Conservation (phyloP, 2,113 vertebrate genomes). For the Corydoras sp. region DNA sequence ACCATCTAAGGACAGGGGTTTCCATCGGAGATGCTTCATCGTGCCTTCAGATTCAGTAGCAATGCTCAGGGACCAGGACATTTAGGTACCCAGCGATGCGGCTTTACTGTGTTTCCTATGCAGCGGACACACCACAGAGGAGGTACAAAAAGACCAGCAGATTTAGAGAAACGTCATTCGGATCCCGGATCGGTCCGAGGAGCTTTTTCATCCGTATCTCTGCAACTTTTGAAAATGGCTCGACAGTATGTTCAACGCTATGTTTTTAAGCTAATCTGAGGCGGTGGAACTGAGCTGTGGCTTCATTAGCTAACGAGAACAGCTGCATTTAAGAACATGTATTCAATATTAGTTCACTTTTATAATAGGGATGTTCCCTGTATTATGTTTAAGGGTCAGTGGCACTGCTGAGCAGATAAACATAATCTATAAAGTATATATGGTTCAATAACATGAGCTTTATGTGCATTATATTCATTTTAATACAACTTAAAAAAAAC, state of each 20-base stretch:
- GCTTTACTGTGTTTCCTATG: background rate
- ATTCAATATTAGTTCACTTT: slow-evolving; percentile 11
- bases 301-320: too few relatives aligned
- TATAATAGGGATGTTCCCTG: slow-evolving; percentile 14
- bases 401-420: slow-evolving; percentile 25
- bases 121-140: slow-evolving; percentile 12
- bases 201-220: background rate
- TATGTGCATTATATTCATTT: background rate
- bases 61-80: too few relatives aligned
- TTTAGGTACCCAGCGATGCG: too few relatives aligned
- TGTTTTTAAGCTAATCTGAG: too few relatives aligned
- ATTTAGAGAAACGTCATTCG: too few relatives aligned
- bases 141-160: slow-evolving; percentile 33
- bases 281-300: too few relatives aligned
- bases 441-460: background rate
- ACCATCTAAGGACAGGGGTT: too few relatives aligned
- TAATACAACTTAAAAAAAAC: too few relatives aligned
- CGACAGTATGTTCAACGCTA: slow-evolving; percentile 9
- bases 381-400: slow-evolving; percentile 11
- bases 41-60: too few relatives aligned
- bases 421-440: slow-evolving; percentile 8
- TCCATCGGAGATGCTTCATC: too few relatives aligned
- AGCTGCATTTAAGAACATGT: slow-evolving; percentile 27
- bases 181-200: too few relatives aligned
- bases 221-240: slow-evolving; percentile 7